Evolutionary conservation across 2,888 invertebrate genomes (phyloP), one percentile per base, ranked within the genome.

Genomic region (Diarsia rubi): DNA sequence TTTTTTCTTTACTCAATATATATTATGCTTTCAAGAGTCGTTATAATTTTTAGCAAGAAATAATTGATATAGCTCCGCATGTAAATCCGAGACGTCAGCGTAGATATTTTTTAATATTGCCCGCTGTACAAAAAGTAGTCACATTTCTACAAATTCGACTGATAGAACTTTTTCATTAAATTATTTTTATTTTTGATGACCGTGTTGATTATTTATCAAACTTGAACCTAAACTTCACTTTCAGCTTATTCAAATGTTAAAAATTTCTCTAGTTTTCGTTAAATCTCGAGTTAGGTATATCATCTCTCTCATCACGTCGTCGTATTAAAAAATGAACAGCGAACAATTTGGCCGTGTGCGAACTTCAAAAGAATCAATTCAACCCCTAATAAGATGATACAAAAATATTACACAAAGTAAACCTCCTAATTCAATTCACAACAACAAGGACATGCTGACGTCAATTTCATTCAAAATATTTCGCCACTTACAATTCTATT

Each of bases 391-490:
- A 27, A 69, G 16, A 54, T 47, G 57, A 44, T 47, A 63, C 49
- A 52, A 63, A 9, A 62, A 69, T 27, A 64, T 59, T 37, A 45
- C 42, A 69, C 14, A 47, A 59, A 60, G 54, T 60, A 73, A 67
- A 69, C 73, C 65, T 73, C 68, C 66, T 57, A 64, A 59, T 47
- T 79, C 44, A 69, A 79, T 57, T 60, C 74, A 70, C 74, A 70
- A 70, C 66, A 76, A 75, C 70, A 71, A 73, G 31, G 44, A 72
- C 52, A 21, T 31, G 63, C 71, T 78, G 67, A 68, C 87, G 83
- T 86, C 79, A 82, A 66, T 75, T 79, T 57, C 71, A 66, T 79
- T 81, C 83, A 84, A 81, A 88, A 88, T 72, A 88, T 86, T 86
- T 86, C 84, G 74, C 76, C 73, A 79, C 82, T 82, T 69, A 45